These are phyloP conservation scores for Mycalesis mineus DNA, from an alignment of 2,888 invertebrate species.

Conservation along the genomic window DNA sequence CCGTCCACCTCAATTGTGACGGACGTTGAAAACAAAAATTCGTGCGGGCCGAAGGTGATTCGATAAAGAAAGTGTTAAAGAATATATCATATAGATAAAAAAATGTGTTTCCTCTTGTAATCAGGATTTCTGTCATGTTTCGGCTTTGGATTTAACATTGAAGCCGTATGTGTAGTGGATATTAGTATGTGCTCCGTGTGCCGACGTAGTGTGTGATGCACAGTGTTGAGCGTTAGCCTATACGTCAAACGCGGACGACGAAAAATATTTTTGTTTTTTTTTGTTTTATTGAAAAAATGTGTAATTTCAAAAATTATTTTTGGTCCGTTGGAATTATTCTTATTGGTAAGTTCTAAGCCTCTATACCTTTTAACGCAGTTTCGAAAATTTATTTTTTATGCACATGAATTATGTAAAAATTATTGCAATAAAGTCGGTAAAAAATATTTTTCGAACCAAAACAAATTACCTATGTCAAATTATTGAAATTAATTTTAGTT, in stretches of 20 bases:
- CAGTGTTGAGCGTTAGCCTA: slow-evolving; percentile 2
- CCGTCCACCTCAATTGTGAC: slow-evolving; percentile 1
- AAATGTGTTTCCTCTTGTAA: neutral
- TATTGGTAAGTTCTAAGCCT: slow-evolving; percentile 9
- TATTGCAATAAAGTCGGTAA: too few relatives aligned
- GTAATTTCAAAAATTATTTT: slow-evolving; percentile 15
- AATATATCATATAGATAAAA: neutral
- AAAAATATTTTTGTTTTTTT: neutral
- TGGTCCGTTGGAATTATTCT: slow-evolving; percentile 9
- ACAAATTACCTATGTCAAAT: too few relatives aligned
- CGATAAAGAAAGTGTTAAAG: neutral
- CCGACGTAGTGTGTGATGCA: slow-evolving; percentile 7
- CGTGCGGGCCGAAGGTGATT: neutral
- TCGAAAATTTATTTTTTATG: neutral
- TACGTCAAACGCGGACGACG: neutral
- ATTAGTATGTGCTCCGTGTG: slow-evolving; percentile 7
- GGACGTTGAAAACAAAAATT: slow-evolving; percentile 2
- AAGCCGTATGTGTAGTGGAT: slow-evolving; percentile 10
- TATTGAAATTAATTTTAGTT: too few relatives aligned
- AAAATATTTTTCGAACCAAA: too few relatives aligned
- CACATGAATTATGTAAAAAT: neutral
- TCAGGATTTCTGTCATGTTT: slow-evolving; percentile 3
- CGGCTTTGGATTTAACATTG: slow-evolving; percentile 9
- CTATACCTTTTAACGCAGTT: neutral
- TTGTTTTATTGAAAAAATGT: slow-evolving; percentile 11